phyloP scores from a whole-genome alignment of 2,888 invertebrate genomes.

The Scaptomyza polygonia region DNA sequence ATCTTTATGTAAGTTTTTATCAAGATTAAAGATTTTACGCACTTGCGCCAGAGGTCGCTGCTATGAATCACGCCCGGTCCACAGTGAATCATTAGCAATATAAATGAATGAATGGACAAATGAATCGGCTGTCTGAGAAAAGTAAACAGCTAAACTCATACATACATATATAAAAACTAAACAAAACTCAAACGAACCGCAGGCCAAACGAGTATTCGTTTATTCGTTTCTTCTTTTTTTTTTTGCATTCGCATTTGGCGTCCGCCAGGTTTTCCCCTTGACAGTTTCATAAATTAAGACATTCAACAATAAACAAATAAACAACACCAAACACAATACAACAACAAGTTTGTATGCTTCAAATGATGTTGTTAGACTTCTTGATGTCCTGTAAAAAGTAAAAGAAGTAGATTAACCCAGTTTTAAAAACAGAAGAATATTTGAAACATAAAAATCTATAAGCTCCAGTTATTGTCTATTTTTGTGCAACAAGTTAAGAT shows the following conservation, averaged over 20 bases:
- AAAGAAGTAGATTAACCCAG: no score
- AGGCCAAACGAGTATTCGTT: conserved; percentile 1
- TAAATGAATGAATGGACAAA: conserved; percentile 48
- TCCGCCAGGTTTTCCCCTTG: conserved; percentile 43
- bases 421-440: no score
- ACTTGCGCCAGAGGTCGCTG: conserved; percentile 39
- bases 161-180: conserved; percentile 27
- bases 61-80: conserved; percentile 45
- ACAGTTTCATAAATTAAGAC: conserved; percentile 80
- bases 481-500: no score
- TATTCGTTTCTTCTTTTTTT: no score
- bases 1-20: conserved; percentile 44
- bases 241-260: conserved; percentile 36
- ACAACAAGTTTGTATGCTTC: conserved; percentile 24
- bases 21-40: conserved; percentile 51
- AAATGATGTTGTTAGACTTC: neutral
- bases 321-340: conserved; percentile 44
- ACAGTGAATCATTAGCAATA: conserved; percentile 49
- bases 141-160: conserved; percentile 15
- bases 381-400: conserved; percentile 18
- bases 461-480: no score
- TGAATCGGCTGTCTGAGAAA: conserved; percentile 48
- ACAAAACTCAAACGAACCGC: conserved; percentile 52
- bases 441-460: no score
- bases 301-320: conserved; percentile 77